A percentile compares a stretch with the other conserved stretches of the same genome.
These are phyloP conservation scores for Anguilla rostrata DNA, from an alignment of 2,113 vertebrate species.

Conservation along the genomic window DNA sequence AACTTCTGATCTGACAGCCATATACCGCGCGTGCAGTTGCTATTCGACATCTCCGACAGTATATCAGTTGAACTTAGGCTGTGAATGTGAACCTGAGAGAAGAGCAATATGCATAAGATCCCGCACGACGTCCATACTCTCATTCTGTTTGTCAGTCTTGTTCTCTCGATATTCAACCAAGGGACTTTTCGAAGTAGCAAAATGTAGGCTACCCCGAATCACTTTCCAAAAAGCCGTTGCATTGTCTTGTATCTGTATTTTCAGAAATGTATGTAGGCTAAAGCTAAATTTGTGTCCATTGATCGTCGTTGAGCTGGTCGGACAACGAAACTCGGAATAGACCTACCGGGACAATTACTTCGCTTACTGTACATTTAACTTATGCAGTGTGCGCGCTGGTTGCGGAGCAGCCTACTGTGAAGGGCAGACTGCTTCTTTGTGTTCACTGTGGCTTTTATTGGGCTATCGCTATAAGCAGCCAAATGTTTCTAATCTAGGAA, in stretches of 20 bases:
- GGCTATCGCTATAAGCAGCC: conserved; percentile 34
- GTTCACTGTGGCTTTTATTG: background rate
- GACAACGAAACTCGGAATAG: background rate
- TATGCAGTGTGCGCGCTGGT: background rate
- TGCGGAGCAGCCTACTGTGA: background rate
- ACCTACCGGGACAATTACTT: background rate
- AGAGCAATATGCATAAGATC: too few relatives aligned
- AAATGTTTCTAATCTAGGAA: background rate
- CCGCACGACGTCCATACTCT: background rate
- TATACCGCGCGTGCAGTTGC: background rate
- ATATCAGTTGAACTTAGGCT: background rate
- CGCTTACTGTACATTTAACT: background rate
- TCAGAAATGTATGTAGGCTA: background rate
- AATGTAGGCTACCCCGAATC: background rate
- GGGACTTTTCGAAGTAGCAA: too few relatives aligned
- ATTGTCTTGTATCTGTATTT: background rate
- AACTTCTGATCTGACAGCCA: background rate
- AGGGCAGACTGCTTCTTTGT: background rate
- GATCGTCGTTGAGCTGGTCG: background rate
- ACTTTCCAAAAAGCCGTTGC: background rate
- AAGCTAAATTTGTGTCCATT: background rate
- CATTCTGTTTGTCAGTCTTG: background rate
- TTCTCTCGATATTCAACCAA: background rate
- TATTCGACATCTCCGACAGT: background rate
- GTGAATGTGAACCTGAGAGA: background rate